A percentile compares a stretch with the other conserved stretches of the same genome.
Evolutionary conservation across 2,113 vertebrate species (phyloP).

Genomic region (Tachysurus vachellii): DNA sequence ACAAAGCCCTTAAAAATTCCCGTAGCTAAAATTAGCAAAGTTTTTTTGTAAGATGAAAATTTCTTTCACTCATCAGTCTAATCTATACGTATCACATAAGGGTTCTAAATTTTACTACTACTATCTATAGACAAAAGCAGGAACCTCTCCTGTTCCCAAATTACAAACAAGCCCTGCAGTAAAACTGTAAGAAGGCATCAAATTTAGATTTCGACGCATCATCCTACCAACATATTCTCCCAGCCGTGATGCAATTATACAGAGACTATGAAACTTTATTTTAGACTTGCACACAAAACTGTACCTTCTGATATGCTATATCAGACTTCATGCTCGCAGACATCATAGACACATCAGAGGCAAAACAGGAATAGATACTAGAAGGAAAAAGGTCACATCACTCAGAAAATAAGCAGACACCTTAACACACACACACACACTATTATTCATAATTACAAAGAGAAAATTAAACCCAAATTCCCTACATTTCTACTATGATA

Average conservation of each 20-base stretch:
- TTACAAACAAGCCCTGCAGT: background rate
- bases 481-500: background rate
- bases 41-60: background rate
- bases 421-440: background rate
- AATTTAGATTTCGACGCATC: background rate
- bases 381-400: constrained; percentile 13
- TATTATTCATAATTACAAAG: background rate
- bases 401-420: constrained; percentile 6
- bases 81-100: background rate
- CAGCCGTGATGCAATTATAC: background rate
- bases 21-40: background rate
- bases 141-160: background rate
- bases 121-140: background rate
- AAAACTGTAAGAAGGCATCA: background rate
- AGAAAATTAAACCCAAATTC: background rate
- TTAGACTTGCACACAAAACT: background rate
- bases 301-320: constrained; percentile 66
- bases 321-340: constrained; percentile 58
- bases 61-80: background rate
- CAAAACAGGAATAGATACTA: background rate
- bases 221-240: background rate
- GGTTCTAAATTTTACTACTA: background rate
- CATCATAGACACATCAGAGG: background rate
- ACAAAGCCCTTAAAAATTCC: background rate
- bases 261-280: background rate